A percentile compares a stretch with the other conserved stretches of the same genome.
Evolutionary conservation across 2,888 invertebrate genomes (phyloP).

Genomic region (Callinectes sapidus): DNA sequence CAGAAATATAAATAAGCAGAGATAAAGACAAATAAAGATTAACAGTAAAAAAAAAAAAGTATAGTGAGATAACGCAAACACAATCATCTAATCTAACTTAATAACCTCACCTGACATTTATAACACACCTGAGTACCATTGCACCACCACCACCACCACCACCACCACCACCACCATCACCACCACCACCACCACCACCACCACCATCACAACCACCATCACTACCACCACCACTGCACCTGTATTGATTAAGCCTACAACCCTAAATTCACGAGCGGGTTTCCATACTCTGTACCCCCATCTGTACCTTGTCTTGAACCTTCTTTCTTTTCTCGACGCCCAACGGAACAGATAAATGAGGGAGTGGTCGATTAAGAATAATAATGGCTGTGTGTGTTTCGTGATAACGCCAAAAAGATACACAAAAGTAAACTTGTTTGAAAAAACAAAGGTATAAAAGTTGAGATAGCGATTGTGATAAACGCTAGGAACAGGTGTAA

Average conservation of each 20-base stretch:
- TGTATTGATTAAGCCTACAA: slow-evolving; percentile 13
- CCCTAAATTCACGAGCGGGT: background rate
- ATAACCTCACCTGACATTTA: background rate
- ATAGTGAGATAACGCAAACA: background rate
- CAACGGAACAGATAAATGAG: background rate
- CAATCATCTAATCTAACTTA: background rate
- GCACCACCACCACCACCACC: background rate
- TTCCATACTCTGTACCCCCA: background rate
- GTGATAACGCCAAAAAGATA: background rate
- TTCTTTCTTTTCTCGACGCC: background rate
- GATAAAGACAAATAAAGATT: background rate
- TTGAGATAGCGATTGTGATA: background rate
- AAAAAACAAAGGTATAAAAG: background rate
- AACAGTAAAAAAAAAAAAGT: background rate
- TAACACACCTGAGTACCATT: background rate
- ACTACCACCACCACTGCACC: background rate
- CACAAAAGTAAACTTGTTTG: background rate
- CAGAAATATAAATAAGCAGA: too few species aligned
- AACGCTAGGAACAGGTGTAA: background rate
- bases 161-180: background rate
- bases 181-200: background rate
- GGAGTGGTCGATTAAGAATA: background rate
- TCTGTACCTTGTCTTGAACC: background rate
- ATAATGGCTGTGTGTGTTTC: background rate
- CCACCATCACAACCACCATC: too few species aligned